Percentiles rank a stretch among this genome's conserved stretches.
Evolutionary conservation across 2,888 invertebrate species (phyloP).

Genomic region (Drosophila buzzatii): DNA sequence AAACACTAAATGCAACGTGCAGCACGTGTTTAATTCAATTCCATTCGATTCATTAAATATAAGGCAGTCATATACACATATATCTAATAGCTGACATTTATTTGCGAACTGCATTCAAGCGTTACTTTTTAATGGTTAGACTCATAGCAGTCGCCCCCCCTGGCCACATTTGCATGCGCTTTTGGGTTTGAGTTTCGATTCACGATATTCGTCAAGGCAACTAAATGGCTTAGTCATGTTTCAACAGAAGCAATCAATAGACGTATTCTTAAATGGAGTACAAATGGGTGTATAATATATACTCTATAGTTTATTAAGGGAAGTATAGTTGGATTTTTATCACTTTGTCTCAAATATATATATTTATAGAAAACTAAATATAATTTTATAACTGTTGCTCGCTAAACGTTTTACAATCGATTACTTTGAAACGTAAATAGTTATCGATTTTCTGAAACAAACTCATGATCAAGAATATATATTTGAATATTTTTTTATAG

Average conservation of each 20-base stretch:
- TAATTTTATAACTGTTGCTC: too few relatives aligned
- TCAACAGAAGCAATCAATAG: neutral
- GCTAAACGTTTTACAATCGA: too few relatives aligned
- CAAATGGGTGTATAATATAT: neutral
- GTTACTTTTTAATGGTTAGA: conserved; percentile 15
- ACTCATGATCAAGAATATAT: too few relatives aligned
- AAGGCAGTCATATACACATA: conserved; percentile 16
- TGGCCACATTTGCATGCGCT: conserved; percentile 10
- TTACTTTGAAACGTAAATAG: too few relatives aligned
- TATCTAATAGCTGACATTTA: conserved; percentile 26
- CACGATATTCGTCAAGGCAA: conserved; percentile 7
- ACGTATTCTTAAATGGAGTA: neutral
- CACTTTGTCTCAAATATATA: too few relatives aligned
- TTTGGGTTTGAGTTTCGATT: conserved; percentile 2
- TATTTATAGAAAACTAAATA: too few relatives aligned
- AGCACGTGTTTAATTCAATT: conserved; percentile 47
- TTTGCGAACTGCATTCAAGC: conserved; percentile 42
- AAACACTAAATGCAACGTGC: conserved; percentile 47
- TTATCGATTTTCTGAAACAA: too few relatives aligned
- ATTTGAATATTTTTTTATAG: too few relatives aligned
- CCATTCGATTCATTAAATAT: conserved; percentile 30
- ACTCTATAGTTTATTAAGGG: too few relatives aligned
- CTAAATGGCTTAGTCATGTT: neutral
- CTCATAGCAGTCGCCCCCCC: neutral
- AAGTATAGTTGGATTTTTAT: neutral